A percentile compares a stretch with the other conserved stretches of the same genome.
These are phyloP conservation scores for Tetramorium simillimum DNA, from an alignment of 1,140 invertebrate species.

Conservation along the genomic window DNA sequence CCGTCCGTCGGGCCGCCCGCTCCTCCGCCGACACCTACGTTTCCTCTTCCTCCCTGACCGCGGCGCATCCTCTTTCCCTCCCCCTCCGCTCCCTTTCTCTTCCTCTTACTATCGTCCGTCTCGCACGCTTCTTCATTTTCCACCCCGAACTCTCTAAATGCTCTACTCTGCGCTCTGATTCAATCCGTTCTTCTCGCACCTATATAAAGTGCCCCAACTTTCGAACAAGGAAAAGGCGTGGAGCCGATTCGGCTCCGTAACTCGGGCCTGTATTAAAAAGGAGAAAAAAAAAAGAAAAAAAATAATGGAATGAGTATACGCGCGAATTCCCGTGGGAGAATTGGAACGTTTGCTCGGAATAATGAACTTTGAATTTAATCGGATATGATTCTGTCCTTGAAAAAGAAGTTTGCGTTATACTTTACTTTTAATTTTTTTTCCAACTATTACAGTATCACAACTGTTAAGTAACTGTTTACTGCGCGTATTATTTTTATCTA, in stretches of 20 bases:
- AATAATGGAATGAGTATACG: not conserved
- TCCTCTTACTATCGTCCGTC: slow-evolving; percentile 36
- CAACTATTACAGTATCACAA: not conserved
- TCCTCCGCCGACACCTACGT: not conserved
- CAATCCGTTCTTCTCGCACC: slow-evolving; percentile 31
- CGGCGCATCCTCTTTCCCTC: not conserved
- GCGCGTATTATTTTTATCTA: not conserved
- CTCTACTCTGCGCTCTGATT: slow-evolving; percentile 32
- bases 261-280: not conserved
- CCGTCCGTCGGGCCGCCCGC: slow-evolving; percentile 14
- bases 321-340: slow-evolving; percentile 32
- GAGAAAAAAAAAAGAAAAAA: slow-evolving; percentile 15
- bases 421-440: not conserved
- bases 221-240: slow-evolving; percentile 82
- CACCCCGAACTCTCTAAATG: slow-evolving; percentile 15
- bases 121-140: slow-evolving; percentile 38
- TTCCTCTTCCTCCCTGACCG: not conserved
- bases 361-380: not conserved
- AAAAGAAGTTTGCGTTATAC: not conserved
- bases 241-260: slow-evolving; percentile 63
- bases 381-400: not conserved
- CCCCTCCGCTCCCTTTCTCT: not conserved
- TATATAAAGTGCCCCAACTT: slow-evolving; percentile 60
- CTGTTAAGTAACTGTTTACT: not conserved
- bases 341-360: slow-evolving; percentile 17